phyloP scores from a whole-genome alignment of 2,888 invertebrate species.

The Archips xylosteana region DNA sequence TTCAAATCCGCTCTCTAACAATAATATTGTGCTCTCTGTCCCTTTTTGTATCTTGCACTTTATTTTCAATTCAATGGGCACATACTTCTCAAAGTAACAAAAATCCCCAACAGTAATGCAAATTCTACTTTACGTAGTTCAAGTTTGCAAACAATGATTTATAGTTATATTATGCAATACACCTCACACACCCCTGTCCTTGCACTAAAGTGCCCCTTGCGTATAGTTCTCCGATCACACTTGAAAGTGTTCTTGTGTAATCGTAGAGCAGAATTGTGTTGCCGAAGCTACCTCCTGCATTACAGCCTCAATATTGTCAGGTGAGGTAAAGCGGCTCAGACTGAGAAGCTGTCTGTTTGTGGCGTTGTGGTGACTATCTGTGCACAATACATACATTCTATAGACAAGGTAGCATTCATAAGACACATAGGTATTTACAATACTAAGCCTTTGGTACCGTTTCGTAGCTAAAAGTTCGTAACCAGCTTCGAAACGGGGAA shows the following conservation, averaged over 20 bases:
- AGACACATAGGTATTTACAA: too few species aligned
- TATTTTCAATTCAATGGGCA: too few species aligned
- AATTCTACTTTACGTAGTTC: not conserved
- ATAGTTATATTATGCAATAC: not conserved
- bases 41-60: too few species aligned
- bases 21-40: too few species aligned
- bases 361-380: constrained; percentile 4
- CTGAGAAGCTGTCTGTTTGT: constrained; percentile 5
- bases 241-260: constrained; percentile 23
- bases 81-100: too few species aligned
- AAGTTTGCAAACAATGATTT: not conserved
- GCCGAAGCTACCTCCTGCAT: constrained; percentile 6
- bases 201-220: not conserved
- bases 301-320: constrained; percentile 7
- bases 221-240: constrained; percentile 16
- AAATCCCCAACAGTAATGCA: not conserved
- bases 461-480: too few species aligned
- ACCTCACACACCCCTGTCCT: not conserved
- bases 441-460: too few species aligned
- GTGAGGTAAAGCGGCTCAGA: constrained; percentile 6
- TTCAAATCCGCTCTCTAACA: too few species aligned
- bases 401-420: not conserved
- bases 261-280: constrained; percentile 9
- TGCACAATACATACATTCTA: not conserved
- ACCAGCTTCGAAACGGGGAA: too few species aligned